These are phyloP conservation scores for Dermochelys coriacea DNA, from an alignment of 2,797 vertebrate genomes.

Conservation along the genomic window DNA sequence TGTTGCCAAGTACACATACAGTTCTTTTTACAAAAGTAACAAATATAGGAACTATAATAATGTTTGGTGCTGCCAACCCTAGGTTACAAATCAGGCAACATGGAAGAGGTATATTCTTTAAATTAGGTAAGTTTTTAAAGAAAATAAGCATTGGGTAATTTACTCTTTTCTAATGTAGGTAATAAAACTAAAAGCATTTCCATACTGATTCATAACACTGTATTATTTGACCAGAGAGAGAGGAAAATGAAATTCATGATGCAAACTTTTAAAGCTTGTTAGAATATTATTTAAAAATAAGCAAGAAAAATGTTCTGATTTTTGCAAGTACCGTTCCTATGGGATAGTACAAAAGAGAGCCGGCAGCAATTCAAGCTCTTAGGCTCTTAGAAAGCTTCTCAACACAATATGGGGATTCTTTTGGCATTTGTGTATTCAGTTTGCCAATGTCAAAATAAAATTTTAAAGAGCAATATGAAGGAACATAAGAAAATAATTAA, in stretches of 20 bases:
- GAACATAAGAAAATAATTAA: conserved; percentile 4
- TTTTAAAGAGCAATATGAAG: conserved; percentile 14
- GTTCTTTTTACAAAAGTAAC: conserved; percentile 5
- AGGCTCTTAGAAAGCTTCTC: conserved; percentile 31
- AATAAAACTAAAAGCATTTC: background rate
- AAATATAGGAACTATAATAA: conserved; percentile 3
- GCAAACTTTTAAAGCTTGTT: background rate
- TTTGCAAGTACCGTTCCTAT: background rate
- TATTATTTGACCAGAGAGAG: background rate
- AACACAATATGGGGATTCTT: conserved; percentile 24
- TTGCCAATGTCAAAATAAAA: conserved; percentile 28
- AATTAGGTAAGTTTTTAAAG: background rate
- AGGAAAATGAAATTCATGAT: background rate
- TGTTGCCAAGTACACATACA: background rate
- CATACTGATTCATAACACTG: background rate
- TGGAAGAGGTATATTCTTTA: conserved; percentile 21
- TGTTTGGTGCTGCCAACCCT: background rate
- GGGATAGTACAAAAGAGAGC: background rate
- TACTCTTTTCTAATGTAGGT: background rate
- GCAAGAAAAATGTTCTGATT: background rate
- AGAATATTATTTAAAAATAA: conserved; percentile 16
- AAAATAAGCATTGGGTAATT: background rate
- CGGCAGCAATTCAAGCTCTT: conserved; percentile 9
- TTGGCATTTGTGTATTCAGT: conserved; percentile 17
- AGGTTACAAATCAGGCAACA: background rate